Evolutionary conservation across 2,113 vertebrate species (phyloP).

Genomic region (Petroica traversi): DNA sequence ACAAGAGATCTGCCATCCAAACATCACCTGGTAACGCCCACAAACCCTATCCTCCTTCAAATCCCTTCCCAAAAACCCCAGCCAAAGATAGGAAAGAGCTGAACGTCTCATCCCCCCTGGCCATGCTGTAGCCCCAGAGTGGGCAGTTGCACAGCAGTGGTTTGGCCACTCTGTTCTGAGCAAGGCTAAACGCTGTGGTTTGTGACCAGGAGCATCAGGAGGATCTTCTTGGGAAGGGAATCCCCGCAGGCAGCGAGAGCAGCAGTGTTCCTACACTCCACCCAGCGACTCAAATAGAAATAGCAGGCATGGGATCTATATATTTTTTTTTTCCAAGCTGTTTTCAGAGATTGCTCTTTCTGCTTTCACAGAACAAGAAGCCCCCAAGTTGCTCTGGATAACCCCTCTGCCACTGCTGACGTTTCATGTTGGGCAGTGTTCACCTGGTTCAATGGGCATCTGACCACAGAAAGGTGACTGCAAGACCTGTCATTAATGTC

Average conservation of each 20-base stretch:
- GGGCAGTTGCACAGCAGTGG: background rate
- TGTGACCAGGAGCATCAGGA: background rate
- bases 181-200: background rate
- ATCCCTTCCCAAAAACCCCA: background rate
- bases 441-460: too few species aligned
- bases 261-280: background rate
- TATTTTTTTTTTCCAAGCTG: background rate
- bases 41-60: background rate
- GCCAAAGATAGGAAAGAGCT: background rate
- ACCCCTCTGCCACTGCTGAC: background rate
- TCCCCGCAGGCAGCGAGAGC: background rate
- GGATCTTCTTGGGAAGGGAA: background rate
- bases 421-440: background rate
- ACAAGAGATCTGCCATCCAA: background rate
- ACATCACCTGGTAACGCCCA: background rate
- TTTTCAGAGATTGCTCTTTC: background rate
- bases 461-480: too few species aligned
- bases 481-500: too few species aligned
- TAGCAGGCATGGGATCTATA: background rate
- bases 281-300: background rate
- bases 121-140: background rate
- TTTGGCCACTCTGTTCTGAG: background rate
- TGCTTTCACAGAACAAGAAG: background rate
- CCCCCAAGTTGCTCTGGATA: background rate
- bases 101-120: background rate